Evolutionary conservation across 1,140 invertebrate species (phyloP), one percentile per base, ranked within the genome.

Genomic region (Conopomorpha cramerella): DNA sequence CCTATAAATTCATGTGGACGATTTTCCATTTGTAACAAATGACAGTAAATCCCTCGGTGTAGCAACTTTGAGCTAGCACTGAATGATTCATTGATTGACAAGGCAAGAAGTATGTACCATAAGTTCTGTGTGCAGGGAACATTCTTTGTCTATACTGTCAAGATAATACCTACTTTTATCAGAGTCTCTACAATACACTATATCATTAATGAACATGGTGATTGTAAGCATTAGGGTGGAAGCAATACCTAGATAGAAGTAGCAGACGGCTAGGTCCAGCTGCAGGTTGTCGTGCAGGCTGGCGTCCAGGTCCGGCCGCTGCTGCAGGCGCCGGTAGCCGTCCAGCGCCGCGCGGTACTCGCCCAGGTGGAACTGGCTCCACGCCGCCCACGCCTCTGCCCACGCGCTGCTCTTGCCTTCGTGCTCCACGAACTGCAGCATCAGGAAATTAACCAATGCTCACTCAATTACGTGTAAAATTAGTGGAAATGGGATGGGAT

Each of bases 171-270:
- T 34, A 19, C 16, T 25, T 3, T 6, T 8, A 16, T 6, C 16
- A 32, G 13, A 8, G 11, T 16, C 7, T 11, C 16, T 4, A 34
- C 4, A 34, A 34, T 34, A 34, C 8, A 25, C n/a, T n/a, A n/a
- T n/a, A n/a, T n/a, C n/a, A n/a, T n/a, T n/a, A n/a, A n/a, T n/a
- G n/a, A n/a, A n/a, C n/a, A n/a, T n/a, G n/a, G n/a, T n/a, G n/a
- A n/a, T n/a, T n/a, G n/a, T n/a, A n/a, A n/a, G n/a, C n/a, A n/a
- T n/a, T n/a, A n/a, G n/a, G n/a, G n/a, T n/a, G n/a, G n/a, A n/a
- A n/a, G n/a, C n/a, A n/a, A 89, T 86, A 60, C 95, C 96, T 39
- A 98, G 79, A 59, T 94, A 97, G 65, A 99, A 99, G 68, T 93
- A 93, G 67, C 94, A 97, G 38, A 96, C 96, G 4, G 92, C 94